These are phyloP conservation scores for Xyrauchen texanus DNA, from an alignment of 2,113 vertebrate species.

Conservation along the genomic window DNA sequence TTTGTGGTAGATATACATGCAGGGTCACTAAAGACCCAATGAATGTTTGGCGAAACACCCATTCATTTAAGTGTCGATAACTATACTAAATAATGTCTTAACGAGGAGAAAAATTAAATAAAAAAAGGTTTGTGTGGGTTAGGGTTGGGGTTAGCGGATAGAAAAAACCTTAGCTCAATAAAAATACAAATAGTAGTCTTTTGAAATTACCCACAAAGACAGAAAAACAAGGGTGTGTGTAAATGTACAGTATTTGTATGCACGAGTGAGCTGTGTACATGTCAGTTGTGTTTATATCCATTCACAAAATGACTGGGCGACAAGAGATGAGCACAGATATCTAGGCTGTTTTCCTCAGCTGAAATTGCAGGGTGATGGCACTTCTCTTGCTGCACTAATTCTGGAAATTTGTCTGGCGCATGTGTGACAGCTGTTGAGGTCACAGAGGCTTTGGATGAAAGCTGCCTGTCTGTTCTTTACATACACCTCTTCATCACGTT, in stretches of 20 bases:
- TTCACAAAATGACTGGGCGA: not conserved
- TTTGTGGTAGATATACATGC: too few species aligned
- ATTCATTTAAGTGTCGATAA: too few species aligned
- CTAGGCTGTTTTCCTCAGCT: not conserved
- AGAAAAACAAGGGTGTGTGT: not conserved
- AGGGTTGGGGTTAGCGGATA: too few species aligned
- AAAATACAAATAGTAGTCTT: too few species aligned
- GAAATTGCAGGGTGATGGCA: conserved; percentile 31
- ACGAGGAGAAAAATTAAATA: too few species aligned
- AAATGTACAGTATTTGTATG: not conserved
- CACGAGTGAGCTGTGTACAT: not conserved
- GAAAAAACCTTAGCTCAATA: too few species aligned
- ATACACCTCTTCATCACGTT: conserved; percentile 25
- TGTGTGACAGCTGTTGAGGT: conserved; percentile 23
- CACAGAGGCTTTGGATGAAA: conserved; percentile 15
- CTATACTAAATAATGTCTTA: too few species aligned
- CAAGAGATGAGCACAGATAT: not conserved
- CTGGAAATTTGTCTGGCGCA: conserved; percentile 18
- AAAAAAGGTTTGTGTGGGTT: too few species aligned
- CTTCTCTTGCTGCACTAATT: not conserved
- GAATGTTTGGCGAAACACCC: too few species aligned
- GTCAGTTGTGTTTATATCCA: conserved; percentile 1
- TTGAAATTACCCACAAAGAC: too few species aligned
- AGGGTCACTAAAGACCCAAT: too few species aligned
- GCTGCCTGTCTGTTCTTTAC: conserved; percentile 22